These are phyloP conservation scores for Therioaphis trifolii DNA, from an alignment of 2,888 invertebrate species.

Conservation along the genomic window DNA sequence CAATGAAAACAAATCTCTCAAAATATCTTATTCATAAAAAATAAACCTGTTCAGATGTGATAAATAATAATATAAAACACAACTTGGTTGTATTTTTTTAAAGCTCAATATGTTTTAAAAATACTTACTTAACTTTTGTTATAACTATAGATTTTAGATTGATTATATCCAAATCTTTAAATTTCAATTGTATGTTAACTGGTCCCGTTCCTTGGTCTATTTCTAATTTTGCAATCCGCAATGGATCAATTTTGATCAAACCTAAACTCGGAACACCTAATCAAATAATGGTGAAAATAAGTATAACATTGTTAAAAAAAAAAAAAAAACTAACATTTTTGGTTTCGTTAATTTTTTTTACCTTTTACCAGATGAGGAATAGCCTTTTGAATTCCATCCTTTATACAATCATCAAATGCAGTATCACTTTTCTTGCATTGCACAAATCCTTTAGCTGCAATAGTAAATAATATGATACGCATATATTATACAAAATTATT, in stretches of 20 bases:
- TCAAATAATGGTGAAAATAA: background rate
- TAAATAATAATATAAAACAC: no score
- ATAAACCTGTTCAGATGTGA: no score
- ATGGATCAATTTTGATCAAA: conserved; percentile 66
- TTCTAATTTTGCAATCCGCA: conserved; percentile 64
- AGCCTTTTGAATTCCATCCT: conserved; percentile 65
- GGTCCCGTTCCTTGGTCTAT: conserved; percentile 66
- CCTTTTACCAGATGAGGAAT: conserved; percentile 64
- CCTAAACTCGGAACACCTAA: conserved; percentile 66
- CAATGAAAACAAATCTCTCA: no score
- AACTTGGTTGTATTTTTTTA: no score
- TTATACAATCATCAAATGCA: conserved; percentile 67
- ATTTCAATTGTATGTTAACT: conserved; percentile 65
- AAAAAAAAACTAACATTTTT: conserved; percentile 12
- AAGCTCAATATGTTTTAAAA: background rate
- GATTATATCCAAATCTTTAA: conserved; percentile 65
- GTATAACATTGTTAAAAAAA: background rate
- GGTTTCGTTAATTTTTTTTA: no score
- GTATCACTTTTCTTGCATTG: conserved; percentile 67
- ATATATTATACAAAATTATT: no score
- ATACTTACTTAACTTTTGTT: conserved; percentile 64
- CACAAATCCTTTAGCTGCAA: conserved; percentile 67
- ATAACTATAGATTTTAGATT: conserved; percentile 61
- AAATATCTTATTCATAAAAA: no score
- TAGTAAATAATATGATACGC: no score